phyloP scores from a whole-genome alignment of 1,140 invertebrate species.

The Euwallacea similis region DNA sequence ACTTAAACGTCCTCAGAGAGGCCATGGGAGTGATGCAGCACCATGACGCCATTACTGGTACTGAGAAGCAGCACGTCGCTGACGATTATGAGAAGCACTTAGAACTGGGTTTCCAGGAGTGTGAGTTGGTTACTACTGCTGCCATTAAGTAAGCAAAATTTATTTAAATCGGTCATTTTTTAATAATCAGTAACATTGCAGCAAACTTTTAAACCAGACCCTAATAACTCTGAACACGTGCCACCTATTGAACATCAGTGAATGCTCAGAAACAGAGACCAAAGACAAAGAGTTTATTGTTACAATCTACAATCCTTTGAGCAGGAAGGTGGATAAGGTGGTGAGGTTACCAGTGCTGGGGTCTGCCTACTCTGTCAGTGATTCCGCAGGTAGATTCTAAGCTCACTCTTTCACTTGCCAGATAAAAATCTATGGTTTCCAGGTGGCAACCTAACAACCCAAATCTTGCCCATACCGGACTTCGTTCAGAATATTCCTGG shows the following conservation, averaged over 20 bases:
- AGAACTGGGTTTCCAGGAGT: conserved; percentile 59
- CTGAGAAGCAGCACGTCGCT: conserved; percentile 88
- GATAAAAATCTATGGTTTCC: conserved; percentile 21
- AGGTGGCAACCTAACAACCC: conserved; percentile 60
- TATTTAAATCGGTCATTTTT: not conserved
- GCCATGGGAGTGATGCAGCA: conserved; percentile 86
- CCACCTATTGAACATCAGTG: conserved; percentile 61
- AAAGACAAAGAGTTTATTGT: conserved; percentile 63
- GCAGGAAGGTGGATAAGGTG: conserved; percentile 63
- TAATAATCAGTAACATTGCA: conserved; percentile 15
- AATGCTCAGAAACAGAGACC: conserved; percentile 65
- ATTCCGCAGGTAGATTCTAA: conserved; percentile 58
- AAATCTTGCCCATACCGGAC: conserved; percentile 66
- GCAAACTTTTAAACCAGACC: conserved; percentile 29
- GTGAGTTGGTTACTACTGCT: conserved; percentile 55
- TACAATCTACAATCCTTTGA: conserved; percentile 81
- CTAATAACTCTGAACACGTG: conserved; percentile 35
- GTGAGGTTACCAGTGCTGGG: conserved; percentile 72
- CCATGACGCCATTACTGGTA: conserved; percentile 89
- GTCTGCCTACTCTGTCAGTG: conserved; percentile 64
- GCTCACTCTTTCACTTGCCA: conserved; percentile 8
- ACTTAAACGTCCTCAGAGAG: conserved; percentile 54
- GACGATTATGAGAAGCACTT: conserved; percentile 81
- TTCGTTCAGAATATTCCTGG: conserved; percentile 65
- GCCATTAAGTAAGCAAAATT: conserved; percentile 46